These are phyloP conservation scores for Corvus hawaiiensis DNA, from an alignment of 2,113 vertebrate species.

Conservation along the genomic window DNA sequence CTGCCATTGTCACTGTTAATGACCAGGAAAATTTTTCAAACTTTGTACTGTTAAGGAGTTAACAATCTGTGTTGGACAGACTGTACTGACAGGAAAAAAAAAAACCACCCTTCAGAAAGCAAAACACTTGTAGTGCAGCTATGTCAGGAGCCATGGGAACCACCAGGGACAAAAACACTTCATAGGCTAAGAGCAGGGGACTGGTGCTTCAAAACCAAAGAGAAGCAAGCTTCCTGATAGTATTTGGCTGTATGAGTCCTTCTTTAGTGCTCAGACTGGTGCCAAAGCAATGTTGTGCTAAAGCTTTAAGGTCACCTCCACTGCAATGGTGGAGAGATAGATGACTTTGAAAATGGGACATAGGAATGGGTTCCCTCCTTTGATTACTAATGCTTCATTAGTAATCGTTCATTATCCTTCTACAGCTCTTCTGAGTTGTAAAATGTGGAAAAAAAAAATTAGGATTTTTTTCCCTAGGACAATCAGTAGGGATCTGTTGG, in stretches of 20 bases:
- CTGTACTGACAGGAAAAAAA: not conserved
- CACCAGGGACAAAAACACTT: not conserved
- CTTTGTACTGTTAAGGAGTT: not conserved
- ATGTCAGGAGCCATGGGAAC: not conserved
- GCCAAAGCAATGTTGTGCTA: not conserved
- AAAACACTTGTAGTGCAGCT: not conserved
- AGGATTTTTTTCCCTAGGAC: not conserved
- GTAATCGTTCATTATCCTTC: not conserved
- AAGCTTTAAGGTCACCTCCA: not conserved
- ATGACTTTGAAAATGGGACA: not conserved
- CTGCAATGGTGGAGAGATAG: rapidly evolving
- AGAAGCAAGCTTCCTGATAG: not conserved
- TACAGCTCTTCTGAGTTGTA: not conserved
- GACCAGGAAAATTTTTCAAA: not conserved
- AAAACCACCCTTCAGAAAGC: not conserved
- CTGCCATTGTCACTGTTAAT: not conserved
- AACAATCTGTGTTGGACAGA: not conserved
- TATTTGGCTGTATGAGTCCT: not conserved
- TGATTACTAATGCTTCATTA: not conserved
- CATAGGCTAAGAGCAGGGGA: not conserved
- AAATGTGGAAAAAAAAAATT: not conserved
- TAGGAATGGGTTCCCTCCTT: not conserved
- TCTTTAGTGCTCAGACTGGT: not conserved
- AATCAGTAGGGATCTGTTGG: not conserved
- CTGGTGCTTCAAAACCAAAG: not conserved